Conservation (phyloP, 2,888 invertebrate species). For the Stegophylla sp. region DNA sequence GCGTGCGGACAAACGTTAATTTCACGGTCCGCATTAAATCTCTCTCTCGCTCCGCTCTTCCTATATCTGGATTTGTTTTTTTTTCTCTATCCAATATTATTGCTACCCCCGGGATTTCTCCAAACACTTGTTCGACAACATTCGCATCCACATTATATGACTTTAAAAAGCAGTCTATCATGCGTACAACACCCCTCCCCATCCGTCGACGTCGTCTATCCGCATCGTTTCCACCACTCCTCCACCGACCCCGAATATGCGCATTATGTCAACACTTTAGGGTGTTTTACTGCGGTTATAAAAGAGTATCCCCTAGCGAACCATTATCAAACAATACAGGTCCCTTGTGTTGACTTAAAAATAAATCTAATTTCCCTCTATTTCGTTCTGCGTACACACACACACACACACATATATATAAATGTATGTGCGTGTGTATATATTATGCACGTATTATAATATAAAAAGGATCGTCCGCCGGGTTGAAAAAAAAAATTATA, state of each 20-base stretch:
- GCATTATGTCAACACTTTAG: constrained; percentile 58
- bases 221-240: constrained; percentile 3
- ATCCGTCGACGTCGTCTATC: neutral
- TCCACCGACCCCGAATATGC: neutral
- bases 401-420: neutral
- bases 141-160: constrained; percentile 46
- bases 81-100: constrained; percentile 1
- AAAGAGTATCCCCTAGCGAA: constrained; percentile 56
- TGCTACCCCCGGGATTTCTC: constrained; percentile 33
- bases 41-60: neutral
- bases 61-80: too few relatives aligned
- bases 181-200: neutral
- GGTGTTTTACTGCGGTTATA: constrained; percentile 59
- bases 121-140: constrained; percentile 57
- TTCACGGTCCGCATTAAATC: constrained; percentile 49
- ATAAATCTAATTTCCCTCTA: constrained; percentile 58
- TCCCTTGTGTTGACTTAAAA: constrained; percentile 59
- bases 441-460: neutral
- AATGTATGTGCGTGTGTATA: neutral
- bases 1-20: constrained; percentile 52
- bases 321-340: constrained; percentile 59
- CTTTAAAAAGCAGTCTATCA: constrained; percentile 57
- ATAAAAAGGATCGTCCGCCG: constrained; percentile 29
- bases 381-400: neutral
- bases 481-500: constrained; percentile 19